Percentiles rank a stretch among this genome's conserved stretches.
Evolutionary conservation across 2,888 invertebrate genomes (phyloP).

Genomic region (Brachypalpus laphriformis): DNA sequence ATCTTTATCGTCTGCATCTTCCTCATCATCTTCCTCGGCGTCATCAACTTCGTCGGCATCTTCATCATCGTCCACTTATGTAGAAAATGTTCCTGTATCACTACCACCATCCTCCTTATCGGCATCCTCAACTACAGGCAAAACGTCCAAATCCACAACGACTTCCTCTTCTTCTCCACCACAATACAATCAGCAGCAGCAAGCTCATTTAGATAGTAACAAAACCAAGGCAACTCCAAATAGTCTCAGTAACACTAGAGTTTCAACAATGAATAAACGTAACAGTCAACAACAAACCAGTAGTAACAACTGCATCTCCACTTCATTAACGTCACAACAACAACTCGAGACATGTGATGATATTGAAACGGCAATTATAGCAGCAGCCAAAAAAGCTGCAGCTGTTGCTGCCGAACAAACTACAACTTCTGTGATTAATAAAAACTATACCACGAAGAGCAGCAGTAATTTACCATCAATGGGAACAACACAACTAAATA

Average conservation of each 20-base stretch:
- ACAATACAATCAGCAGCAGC: conserved; percentile 64
- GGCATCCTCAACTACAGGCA: conserved; percentile 20
- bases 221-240: conserved; percentile 59
- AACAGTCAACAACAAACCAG: conserved; percentile 71
- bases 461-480: conserved; percentile 64
- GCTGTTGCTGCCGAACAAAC: conserved; percentile 75
- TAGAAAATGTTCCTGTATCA: conserved; percentile 54
- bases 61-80: conserved; percentile 57
- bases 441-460: conserved; percentile 41
- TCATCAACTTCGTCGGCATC: conserved; percentile 46
- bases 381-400: conserved; percentile 79
- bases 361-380: conserved; percentile 81
- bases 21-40: conserved; percentile 43
- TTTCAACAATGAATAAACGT: conserved; percentile 71
- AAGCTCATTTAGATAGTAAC: conserved; percentile 45
- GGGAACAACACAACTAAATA: conserved; percentile 52
- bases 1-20: conserved; percentile 56
- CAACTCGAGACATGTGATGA: conserved; percentile 81
- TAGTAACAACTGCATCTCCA: conserved; percentile 28
- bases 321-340: conserved; percentile 75
- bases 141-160: conserved; percentile 62
- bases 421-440: conserved; percentile 60
- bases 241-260: conserved; percentile 72
- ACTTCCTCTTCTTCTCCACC: conserved; percentile 17
- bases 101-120: conserved; percentile 21